Percentiles rank a stretch among this genome's conserved stretches.
Evolutionary conservation across 2,888 invertebrate species (phyloP).

Genomic region (Amiota communis): DNA sequence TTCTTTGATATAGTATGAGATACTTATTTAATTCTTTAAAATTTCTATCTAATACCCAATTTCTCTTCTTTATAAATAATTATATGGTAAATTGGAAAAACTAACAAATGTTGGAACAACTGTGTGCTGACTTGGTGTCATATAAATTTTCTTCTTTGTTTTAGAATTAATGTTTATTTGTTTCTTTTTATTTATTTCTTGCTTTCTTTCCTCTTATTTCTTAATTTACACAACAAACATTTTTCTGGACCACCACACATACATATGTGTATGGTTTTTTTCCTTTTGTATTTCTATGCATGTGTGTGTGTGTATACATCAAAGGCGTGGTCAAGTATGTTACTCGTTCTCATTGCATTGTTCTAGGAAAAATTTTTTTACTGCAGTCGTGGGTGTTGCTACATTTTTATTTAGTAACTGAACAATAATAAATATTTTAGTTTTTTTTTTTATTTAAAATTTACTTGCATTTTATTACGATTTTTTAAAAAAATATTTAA

Average conservation of each 20-base stretch:
- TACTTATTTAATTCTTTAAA: too few species aligned
- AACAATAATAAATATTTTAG: slow-evolving; percentile 3
- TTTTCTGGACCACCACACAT: neutral
- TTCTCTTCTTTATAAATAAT: too few species aligned
- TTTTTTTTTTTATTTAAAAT: neutral
- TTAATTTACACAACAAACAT: slow-evolving; percentile 16
- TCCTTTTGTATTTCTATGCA: neutral
- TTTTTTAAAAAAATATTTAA: neutral
- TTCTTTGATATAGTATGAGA: too few species aligned
- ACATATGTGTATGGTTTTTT: neutral
- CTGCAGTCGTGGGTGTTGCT: slow-evolving; percentile 5
- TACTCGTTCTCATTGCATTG: neutral
- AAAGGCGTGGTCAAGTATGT: slow-evolving; percentile 12
- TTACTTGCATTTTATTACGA: neutral
- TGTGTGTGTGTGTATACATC: neutral
- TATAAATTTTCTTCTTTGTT: neutral
- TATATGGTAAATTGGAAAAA: too few species aligned
- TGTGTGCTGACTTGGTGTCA: too few species aligned
- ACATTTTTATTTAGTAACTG: neutral
- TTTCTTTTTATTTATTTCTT: neutral
- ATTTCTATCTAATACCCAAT: too few species aligned
- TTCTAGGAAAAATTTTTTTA: neutral
- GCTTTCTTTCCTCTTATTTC: neutral
- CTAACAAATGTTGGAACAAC: too few species aligned
- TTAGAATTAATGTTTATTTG: slow-evolving; percentile 20